Percentiles rank a stretch among this genome's conserved stretches.
Conservation (phyloP, 2,797 vertebrate genomes). For the Parauchenoglanis ngamensis region DNA sequence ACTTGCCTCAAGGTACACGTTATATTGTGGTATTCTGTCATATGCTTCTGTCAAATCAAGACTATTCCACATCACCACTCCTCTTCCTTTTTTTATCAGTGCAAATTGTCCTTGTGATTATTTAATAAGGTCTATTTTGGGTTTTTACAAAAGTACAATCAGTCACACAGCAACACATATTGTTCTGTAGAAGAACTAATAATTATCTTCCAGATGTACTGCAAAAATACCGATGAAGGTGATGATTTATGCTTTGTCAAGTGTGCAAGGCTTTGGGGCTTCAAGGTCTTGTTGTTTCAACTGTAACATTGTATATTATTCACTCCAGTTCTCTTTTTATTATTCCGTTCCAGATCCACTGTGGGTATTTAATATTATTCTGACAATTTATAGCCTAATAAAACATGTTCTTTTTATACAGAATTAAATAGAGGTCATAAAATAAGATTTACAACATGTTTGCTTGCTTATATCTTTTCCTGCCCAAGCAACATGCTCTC, state of each 20-base stretch:
- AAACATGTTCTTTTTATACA: background rate
- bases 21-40: background rate
- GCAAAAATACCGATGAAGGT: background rate
- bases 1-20: constrained; percentile 28
- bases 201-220: constrained; percentile 1
- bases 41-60: constrained; percentile 30
- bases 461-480: background rate
- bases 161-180: background rate
- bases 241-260: constrained; percentile 15
- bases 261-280: constrained; percentile 32
- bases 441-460: background rate
- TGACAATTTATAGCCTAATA: background rate
- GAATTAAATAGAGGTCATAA: constrained; percentile 3
- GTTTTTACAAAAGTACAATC: constrained; percentile 8
- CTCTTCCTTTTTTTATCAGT: background rate
- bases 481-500: background rate
- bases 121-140: background rate
- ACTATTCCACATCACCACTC: constrained; percentile 3
- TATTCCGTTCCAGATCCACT: background rate
- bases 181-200: constrained; percentile 1
- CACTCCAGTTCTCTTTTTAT: background rate
- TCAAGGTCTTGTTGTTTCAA: constrained; percentile 38
- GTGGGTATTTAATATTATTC: constrained; percentile 28
- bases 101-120: background rate
- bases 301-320: constrained; percentile 27